phyloP scores from a whole-genome alignment of 1,140 invertebrate species.

The Nasonia vitripennis region DNA sequence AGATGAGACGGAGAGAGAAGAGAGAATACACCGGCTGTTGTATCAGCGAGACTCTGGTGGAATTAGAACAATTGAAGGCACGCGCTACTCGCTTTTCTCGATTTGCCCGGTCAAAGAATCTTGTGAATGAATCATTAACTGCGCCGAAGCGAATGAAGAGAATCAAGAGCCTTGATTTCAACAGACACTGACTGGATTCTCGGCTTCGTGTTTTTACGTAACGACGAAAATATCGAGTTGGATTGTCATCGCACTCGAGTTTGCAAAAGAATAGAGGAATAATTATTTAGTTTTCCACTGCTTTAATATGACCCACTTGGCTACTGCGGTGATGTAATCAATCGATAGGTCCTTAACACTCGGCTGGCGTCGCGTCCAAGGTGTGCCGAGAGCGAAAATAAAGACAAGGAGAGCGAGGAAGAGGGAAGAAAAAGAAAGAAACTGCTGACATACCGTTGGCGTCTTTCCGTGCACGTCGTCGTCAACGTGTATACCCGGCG shows the following conservation, averaged over 20 bases:
- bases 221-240: too few relatives aligned
- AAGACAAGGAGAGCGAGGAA: not conserved
- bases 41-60: not conserved
- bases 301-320: constrained; percentile 58
- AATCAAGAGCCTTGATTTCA: not conserved
- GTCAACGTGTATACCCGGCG: not conserved
- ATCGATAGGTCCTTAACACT: constrained; percentile 59
- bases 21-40: not conserved
- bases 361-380: constrained; percentile 27
- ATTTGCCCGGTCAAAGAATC: not conserved
- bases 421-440: not conserved
- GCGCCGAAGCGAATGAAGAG: not conserved
- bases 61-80: constrained; percentile 10
- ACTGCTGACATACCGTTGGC: constrained; percentile 48
- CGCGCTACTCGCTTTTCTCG: not conserved
- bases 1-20: not conserved
- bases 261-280: too few relatives aligned
- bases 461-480: not conserved
- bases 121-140: not conserved
- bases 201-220: not conserved
- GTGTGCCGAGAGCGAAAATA: constrained; percentile 16
- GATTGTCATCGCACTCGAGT: too few relatives aligned
- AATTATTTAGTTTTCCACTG: constrained; percentile 8
- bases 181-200: not conserved
- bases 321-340: constrained; percentile 56